phyloP scores from a whole-genome alignment of 2,888 invertebrate genomes.

The Neria commutata region DNA sequence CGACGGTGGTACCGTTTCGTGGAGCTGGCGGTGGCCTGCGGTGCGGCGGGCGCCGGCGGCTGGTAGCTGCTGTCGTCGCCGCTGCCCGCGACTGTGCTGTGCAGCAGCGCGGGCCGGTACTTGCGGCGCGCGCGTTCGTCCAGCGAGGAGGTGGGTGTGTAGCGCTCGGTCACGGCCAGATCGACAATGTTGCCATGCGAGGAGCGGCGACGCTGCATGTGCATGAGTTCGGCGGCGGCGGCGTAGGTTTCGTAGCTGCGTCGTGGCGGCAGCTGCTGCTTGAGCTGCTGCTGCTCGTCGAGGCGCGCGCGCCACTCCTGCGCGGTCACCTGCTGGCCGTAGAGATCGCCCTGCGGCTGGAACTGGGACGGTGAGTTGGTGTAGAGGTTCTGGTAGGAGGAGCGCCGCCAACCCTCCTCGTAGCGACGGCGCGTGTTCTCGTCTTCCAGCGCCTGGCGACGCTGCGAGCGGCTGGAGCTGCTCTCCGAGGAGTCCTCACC shows the following conservation, averaged over 20 bases:
- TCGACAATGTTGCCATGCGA: slow-evolving; percentile 43
- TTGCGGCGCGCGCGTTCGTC: slow-evolving; percentile 49
- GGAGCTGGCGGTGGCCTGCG: slow-evolving; percentile 28
- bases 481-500: slow-evolving; percentile 85
- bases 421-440: slow-evolving; percentile 68
- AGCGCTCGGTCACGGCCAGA: slow-evolving; percentile 22
- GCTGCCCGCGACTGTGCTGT: slow-evolving; percentile 30
- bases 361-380: slow-evolving; percentile 63
- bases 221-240: slow-evolving; percentile 25
- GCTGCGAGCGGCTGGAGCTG: slow-evolving; percentile 76
- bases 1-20: slow-evolving; percentile 53
- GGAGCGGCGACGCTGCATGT: slow-evolving; percentile 45
- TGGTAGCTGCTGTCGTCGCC: slow-evolving; percentile 48
- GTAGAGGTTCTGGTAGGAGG: slow-evolving; percentile 64
- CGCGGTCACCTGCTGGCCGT: slow-evolving; percentile 64
- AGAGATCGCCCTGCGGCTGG: slow-evolving; percentile 71
- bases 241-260: slow-evolving; percentile 42
- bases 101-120: slow-evolving; percentile 29
- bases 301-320: slow-evolving; percentile 53
- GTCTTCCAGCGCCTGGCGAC: slow-evolving; percentile 67
- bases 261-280: slow-evolving; percentile 37
- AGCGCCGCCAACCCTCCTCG: slow-evolving; percentile 73
- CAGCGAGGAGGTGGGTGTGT: slow-evolving; percentile 49
- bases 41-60: background rate
- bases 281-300: slow-evolving; percentile 39